A percentile compares a stretch with the other conserved stretches of the same genome.
phyloP scores from a whole-genome alignment of 1,140 invertebrate species.

The Halyomorpha halys region DNA sequence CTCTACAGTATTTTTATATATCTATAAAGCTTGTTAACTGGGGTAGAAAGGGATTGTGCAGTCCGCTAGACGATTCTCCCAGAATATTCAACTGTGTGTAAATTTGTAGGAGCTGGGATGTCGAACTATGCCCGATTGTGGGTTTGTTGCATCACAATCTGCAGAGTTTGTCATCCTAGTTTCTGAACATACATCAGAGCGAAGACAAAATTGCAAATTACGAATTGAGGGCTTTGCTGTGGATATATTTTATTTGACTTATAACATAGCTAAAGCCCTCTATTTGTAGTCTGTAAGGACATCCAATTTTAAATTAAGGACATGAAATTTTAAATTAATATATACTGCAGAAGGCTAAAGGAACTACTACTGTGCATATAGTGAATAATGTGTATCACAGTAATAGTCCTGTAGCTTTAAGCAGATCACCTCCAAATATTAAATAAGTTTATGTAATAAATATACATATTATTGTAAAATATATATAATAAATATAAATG shows the following conservation, averaged over 20 bases:
- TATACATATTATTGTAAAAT: no score
- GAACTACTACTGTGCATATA: conserved; percentile 43
- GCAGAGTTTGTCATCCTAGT: no score
- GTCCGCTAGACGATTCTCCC: no score
- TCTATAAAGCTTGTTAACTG: conserved; percentile 29
- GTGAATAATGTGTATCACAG: conserved; percentile 43
- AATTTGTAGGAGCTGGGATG: no score
- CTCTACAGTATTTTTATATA: conserved; percentile 17
- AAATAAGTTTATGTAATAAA: no score
- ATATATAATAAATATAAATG: no score
- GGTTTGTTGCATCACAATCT: no score
- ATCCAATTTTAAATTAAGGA: not conserved
- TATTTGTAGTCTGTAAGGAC: not conserved
- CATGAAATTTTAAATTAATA: not conserved
- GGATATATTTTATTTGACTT: not conserved
- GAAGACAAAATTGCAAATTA: no score
- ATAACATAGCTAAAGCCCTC: conserved; percentile 15
- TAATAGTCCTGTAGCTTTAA: conserved; percentile 38
- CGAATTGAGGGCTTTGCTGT: not conserved
- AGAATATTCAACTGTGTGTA: no score
- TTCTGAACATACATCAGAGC: no score
- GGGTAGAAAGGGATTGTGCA: conserved; percentile 13
- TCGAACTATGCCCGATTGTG: no score
- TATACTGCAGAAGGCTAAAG: conserved; percentile 33
- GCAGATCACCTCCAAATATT: not conserved